Conservation (phyloP, 2,888 invertebrate species). For the Horisme vitalbata region DNA sequence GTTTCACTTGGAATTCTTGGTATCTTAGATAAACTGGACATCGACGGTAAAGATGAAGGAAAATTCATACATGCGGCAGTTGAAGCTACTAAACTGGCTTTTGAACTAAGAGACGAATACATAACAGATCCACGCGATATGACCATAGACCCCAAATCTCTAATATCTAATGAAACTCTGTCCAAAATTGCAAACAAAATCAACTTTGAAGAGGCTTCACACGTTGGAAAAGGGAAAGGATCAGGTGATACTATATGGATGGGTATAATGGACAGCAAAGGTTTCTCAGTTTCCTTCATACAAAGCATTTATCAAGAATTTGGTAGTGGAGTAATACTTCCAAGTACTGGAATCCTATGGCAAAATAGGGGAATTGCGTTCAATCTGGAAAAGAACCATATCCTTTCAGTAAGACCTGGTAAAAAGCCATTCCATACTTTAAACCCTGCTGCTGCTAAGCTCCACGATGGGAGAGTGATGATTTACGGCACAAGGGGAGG, state of each 20-base stretch:
- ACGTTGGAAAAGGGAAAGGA: conserved; percentile 48
- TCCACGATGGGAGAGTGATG: conserved; percentile 67
- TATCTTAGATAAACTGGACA: conserved; percentile 60
- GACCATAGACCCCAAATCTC: conserved; percentile 53
- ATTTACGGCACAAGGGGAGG: conserved; percentile 72
- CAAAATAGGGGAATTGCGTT: conserved; percentile 67
- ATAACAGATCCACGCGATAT: conserved; percentile 67
- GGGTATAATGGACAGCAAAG: conserved; percentile 70
- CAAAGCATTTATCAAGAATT: conserved; percentile 65
- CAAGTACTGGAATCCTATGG: conserved; percentile 70
- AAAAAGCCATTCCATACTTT: conserved; percentile 72
- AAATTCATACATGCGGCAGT: conserved; percentile 64
- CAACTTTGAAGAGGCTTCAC: conserved; percentile 45
- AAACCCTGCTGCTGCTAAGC: conserved; percentile 64
- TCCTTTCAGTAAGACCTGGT: conserved; percentile 59
- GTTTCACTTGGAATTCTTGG: conserved; percentile 65
- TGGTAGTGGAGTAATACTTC: conserved; percentile 67
- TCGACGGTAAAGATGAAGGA: conserved; percentile 62
- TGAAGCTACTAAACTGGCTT: conserved; percentile 66
- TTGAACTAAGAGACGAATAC: conserved; percentile 53
- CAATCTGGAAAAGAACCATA: conserved; percentile 50
- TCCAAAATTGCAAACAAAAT: conserved; percentile 56
- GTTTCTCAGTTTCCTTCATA: conserved; percentile 73
- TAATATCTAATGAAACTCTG: conserved; percentile 50
- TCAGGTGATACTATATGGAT: conserved; percentile 73